These are phyloP conservation scores for Diachasma alloeum DNA, from an alignment of 1,140 invertebrate species.

Conservation along the genomic window DNA sequence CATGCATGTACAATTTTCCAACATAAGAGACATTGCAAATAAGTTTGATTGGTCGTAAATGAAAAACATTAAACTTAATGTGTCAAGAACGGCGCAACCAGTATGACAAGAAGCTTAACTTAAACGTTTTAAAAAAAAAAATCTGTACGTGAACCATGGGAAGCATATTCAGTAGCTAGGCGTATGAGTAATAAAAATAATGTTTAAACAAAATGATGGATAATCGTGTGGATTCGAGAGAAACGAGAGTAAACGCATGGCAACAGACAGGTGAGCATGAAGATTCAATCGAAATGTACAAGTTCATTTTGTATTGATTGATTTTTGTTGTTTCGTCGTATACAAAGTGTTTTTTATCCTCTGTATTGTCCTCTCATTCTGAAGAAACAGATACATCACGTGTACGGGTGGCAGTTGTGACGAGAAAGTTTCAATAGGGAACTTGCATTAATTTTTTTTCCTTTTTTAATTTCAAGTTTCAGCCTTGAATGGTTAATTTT, in stretches of 20 bases:
- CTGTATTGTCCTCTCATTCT: not conserved
- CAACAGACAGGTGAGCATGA: conserved; percentile 12
- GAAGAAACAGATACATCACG: not conserved
- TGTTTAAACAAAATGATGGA: not conserved
- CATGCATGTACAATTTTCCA: conserved; percentile 30
- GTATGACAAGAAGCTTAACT: conserved; percentile 35
- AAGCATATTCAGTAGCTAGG: conserved; percentile 43
- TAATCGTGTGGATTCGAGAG: not conserved
- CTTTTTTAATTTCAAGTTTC: no score
- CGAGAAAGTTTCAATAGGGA: no score
- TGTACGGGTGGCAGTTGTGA: not conserved
- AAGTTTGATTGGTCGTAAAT: not conserved
- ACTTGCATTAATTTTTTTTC: no score
- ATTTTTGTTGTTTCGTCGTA: not conserved
- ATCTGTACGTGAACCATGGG: conserved; percentile 33
- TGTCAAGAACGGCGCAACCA: conserved; percentile 24
- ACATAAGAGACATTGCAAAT: conserved; percentile 28
- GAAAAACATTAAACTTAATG: not conserved
- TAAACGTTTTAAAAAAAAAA: conserved; percentile 21
- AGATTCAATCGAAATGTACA: not conserved
- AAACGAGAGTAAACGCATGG: conserved; percentile 15
- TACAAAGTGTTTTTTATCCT: conserved; percentile 5
- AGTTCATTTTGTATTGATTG: not conserved
- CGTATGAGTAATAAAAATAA: conserved; percentile 1
- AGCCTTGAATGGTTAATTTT: no score